Conservation (phyloP, 2,113 vertebrate species). For the Barnardius zonarius region DNA sequence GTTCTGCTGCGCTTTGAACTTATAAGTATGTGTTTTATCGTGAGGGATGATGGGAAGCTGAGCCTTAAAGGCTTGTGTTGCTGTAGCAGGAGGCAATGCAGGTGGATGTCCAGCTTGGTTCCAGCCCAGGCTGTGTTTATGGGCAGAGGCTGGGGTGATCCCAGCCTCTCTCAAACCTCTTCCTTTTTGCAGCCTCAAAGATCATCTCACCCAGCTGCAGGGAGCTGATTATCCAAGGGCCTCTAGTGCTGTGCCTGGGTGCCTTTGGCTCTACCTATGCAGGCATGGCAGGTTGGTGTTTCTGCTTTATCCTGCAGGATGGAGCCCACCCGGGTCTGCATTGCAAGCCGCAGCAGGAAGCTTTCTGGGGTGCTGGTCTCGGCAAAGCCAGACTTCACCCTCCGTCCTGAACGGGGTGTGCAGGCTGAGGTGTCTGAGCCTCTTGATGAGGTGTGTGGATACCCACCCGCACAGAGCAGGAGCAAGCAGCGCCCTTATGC, state of each 20-base stretch:
- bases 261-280: background rate
- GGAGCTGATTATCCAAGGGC: background rate
- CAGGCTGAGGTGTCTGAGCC: background rate
- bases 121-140: rapidly evolving
- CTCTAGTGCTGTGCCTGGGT: background rate
- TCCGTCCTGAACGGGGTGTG: background rate
- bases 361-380: background rate
- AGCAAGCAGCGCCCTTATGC: background rate
- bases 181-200: background rate
- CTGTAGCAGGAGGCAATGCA: background rate
- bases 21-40: background rate
- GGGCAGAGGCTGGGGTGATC: background rate
- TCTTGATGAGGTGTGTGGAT: background rate
- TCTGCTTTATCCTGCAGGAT: background rate
- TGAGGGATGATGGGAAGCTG: background rate
- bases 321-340: rapidly evolving
- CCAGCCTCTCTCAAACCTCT: background rate
- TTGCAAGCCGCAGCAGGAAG: background rate
- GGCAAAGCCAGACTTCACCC: background rate
- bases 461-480: background rate
- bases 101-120: background rate
- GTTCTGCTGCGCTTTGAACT: background rate
- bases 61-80: background rate
- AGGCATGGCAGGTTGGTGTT: background rate
- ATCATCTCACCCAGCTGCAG: background rate